phyloP scores from a whole-genome alignment of 37 sponge, comb jelly and placozoan species.

The Beroe forskalii region DNA sequence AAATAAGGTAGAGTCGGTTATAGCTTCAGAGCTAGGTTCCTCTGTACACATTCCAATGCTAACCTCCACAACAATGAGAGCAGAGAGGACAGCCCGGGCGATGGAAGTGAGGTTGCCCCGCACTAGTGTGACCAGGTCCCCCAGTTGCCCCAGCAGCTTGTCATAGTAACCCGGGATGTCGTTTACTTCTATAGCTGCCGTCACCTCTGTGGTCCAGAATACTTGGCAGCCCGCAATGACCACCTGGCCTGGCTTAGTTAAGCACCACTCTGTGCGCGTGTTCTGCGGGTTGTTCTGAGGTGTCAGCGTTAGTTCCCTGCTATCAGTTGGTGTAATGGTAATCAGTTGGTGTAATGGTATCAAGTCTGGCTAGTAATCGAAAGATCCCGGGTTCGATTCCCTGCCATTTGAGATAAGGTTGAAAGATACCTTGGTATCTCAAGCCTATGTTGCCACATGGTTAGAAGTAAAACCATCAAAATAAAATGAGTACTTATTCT shows the following conservation, averaged over 20 bases:
- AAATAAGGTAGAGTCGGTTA: too few relatives aligned
- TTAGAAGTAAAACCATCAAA: too few relatives aligned
- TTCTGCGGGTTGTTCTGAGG: conserved; percentile 68
- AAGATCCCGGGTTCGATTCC: too few relatives aligned
- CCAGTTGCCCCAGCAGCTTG: conserved; percentile 78
- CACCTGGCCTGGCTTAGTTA: conserved; percentile 99
- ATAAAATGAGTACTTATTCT: too few relatives aligned
- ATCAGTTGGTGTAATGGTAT: too few relatives aligned
- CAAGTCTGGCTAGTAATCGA: too few relatives aligned
- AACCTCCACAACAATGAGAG: conserved; percentile 99
- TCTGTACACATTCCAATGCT: too few relatives aligned
- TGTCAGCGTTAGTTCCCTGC: conserved; percentile 61
- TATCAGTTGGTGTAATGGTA: too few relatives aligned
- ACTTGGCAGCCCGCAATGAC: conserved; percentile 98
- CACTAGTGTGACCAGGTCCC: conserved; percentile 86
- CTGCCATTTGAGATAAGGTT: too few relatives aligned
- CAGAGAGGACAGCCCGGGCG: conserved; percentile 84
- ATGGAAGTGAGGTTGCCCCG: conserved; percentile 89
- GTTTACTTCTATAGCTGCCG: conserved; percentile 79
- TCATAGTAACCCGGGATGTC: conserved; percentile 76
- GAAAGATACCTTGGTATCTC: too few relatives aligned
- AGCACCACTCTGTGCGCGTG: conserved; percentile 92
- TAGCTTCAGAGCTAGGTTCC: too few relatives aligned
- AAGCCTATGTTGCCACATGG: too few relatives aligned
- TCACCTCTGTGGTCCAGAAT: conserved; percentile 92